These are phyloP conservation scores for Yponomeuta plumbellus DNA, from an alignment of 2,888 invertebrate genomes.

Conservation along the genomic window DNA sequence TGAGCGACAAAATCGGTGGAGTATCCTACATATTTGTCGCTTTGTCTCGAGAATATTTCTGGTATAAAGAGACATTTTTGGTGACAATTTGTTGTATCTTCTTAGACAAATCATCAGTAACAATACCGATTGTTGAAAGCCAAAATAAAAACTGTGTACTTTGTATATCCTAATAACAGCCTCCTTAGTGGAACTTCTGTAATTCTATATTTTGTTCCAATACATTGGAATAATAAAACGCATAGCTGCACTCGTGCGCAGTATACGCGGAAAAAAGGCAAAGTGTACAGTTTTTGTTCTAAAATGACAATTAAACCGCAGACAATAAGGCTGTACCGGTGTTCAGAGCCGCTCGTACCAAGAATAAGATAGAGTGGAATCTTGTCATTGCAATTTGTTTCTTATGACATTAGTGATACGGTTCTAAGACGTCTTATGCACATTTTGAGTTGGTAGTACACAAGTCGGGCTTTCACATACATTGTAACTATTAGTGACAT, in stretches of 20 bases:
- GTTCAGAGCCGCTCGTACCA: background rate
- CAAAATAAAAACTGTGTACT: no score
- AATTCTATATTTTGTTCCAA: background rate
- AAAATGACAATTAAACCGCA: background rate
- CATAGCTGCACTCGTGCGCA: background rate
- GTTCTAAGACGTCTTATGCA: background rate
- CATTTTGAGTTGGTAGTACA: background rate
- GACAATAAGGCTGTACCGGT: background rate
- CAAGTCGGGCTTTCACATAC: slow-evolving; percentile 14
- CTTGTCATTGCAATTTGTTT: background rate
- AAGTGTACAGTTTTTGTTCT: background rate
- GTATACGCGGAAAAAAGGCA: background rate
- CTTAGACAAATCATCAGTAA: no score
- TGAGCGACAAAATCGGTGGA: no score
- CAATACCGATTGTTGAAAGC: no score
- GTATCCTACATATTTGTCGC: no score
- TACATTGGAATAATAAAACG: background rate
- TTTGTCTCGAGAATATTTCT: no score
- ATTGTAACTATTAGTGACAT: slow-evolving; percentile 13
- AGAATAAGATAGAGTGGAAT: background rate
- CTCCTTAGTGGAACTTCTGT: background rate
- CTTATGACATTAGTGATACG: background rate
- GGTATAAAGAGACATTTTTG: no score
- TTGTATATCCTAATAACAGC: no score
- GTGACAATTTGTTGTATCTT: no score